These are phyloP conservation scores for Coreius guichenoti DNA, from an alignment of 2,797 vertebrate genomes.

Conservation along the genomic window DNA sequence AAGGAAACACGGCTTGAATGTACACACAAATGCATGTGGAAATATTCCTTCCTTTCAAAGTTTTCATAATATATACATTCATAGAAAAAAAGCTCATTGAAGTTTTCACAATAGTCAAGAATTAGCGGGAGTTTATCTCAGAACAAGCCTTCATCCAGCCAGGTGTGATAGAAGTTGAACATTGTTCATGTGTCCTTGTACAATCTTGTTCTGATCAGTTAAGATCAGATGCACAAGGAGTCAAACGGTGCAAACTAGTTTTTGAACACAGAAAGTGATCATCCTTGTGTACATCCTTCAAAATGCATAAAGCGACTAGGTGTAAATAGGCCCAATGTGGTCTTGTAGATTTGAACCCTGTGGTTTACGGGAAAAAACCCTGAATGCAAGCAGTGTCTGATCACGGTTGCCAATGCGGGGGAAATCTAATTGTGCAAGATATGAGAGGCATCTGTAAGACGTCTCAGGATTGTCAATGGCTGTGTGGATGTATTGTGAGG, in stretches of 20 bases:
- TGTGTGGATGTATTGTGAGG: constrained; percentile 46
- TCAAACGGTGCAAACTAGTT: background rate
- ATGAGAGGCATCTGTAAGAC: constrained; percentile 40
- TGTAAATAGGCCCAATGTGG: background rate
- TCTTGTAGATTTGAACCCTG: background rate
- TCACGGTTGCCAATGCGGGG: constrained; percentile 1
- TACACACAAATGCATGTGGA: background rate
- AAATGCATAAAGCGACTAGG: background rate
- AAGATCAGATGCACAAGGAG: background rate
- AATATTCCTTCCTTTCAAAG: constrained; percentile 4
- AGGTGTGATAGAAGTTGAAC: constrained; percentile 20
- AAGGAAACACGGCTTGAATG: background rate
- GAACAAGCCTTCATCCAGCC: background rate
- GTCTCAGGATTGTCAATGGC: background rate
- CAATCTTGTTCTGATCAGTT: constrained; percentile 67
- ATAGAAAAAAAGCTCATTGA: constrained; percentile 1
- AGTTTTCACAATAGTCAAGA: constrained; percentile 57
- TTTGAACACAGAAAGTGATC: constrained; percentile 7
- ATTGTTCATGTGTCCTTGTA: constrained; percentile 42
- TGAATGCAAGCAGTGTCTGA: constrained; percentile 36
- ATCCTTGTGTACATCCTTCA: background rate
- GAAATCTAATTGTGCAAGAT: constrained; percentile 15
- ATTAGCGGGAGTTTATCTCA: constrained; percentile 44
- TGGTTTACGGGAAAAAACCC: background rate
- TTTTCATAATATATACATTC: constrained; percentile 3